phyloP scores from a whole-genome alignment of 2,797 vertebrate species.

The Chloroceryle amazona region DNA sequence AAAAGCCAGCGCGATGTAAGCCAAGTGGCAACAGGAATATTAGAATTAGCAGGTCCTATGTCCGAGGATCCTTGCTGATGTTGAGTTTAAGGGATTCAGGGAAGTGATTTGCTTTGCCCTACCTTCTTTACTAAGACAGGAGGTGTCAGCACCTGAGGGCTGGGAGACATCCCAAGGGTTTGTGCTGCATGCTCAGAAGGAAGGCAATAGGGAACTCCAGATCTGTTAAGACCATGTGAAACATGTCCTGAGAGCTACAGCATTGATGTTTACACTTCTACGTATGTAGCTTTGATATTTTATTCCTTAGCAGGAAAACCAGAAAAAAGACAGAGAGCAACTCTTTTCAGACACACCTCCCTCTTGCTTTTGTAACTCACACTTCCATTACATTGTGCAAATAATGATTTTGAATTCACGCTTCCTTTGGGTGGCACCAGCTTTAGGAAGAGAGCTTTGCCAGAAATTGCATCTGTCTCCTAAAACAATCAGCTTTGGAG shows the following conservation, averaged over 20 bases:
- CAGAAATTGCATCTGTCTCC: neutral
- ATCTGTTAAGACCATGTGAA: neutral
- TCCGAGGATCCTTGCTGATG: neutral
- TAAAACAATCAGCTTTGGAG: neutral
- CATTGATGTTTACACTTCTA: neutral
- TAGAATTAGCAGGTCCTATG: neutral
- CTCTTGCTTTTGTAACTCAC: neutral
- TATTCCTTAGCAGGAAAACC: neutral
- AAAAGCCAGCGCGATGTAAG: rapidly evolving
- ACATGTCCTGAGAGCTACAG: neutral
- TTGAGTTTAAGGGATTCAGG: rapidly evolving
- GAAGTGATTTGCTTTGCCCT: neutral
- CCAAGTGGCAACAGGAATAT: neutral
- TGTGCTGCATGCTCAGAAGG: neutral
- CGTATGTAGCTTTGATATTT: neutral
- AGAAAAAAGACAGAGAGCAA: neutral
- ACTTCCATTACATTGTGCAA: neutral
- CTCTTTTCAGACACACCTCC: neutral
- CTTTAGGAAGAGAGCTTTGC: neutral
- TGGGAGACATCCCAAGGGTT: neutral
- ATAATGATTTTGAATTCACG: neutral
- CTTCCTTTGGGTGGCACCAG: neutral
- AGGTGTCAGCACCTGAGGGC: neutral
- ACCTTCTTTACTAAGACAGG: neutral
- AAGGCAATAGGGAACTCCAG: neutral